Base-by-base conservation (phyloP, 2,888 invertebrate species). In the Latrodectus elegans region DNA sequence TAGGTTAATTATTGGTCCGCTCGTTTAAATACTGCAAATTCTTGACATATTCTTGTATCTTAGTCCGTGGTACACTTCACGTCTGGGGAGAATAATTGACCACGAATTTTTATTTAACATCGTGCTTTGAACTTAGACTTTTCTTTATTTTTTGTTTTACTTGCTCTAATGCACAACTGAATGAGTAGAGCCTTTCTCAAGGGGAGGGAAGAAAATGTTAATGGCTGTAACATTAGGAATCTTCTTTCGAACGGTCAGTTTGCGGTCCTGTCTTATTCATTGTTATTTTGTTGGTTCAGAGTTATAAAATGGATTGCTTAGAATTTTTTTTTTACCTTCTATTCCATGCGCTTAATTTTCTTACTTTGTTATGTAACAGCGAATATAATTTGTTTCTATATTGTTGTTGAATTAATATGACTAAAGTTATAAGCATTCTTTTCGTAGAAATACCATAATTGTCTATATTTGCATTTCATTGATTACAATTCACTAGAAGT, bases 1-100 rank as follows among this genome's bases (percentile, higher is more conserved):
- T 79, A 53, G 70, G 74, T 85, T 85, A 85, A 85, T 85, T 85
- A 74, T 78, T 85, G 85, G 74, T 79, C 79, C 79, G 79, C 74
- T 85, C 67, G 68, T 74, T 78, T 80, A 79, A 84, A 84, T 73
- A 73, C 84, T 67, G 78, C 67, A 22, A 78, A 84, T 84, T 73
- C 84, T 71, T 79, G 68, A 78, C 73, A 84, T 84, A 74, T 65
- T 84, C 77, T 78, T n/a, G 77, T 26, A 64, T 11, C 68, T 26
- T 17, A 17, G 26, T 68, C 38, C 26, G n/a, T 49, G 71, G 38
- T n/a, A 60, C 60, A 60, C n/a, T 60, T 60, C 60, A 60, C 60
- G 60, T 60, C 60, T 60, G n/a, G 17, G 49, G 65, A 51, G 51
- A 78, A 55, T 65, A 77, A 77, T 60, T 68, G 77, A 67, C 77